Percentiles rank a stretch among this genome's conserved stretches.
phyloP scores from a whole-genome alignment of 2,888 invertebrate species.

The Lutraria lutraria region DNA sequence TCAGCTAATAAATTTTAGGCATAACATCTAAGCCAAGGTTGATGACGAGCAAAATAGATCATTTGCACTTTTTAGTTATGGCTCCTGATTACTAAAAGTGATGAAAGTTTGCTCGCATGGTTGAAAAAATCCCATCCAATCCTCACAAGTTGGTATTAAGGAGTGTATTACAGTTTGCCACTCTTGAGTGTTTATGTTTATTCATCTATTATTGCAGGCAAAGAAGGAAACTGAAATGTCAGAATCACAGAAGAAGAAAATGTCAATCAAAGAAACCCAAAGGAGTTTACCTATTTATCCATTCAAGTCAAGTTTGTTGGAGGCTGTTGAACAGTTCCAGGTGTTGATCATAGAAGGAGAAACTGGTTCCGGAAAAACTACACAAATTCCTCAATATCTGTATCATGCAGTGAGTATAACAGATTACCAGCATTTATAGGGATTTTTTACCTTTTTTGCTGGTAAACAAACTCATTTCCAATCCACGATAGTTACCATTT shows the following conservation, averaged over 20 bases:
- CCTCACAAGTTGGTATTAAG: too few species aligned
- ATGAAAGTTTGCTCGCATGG: too few species aligned
- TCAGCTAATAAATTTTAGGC: too few species aligned
- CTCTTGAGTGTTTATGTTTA: too few species aligned
- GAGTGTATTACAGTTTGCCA: too few species aligned
- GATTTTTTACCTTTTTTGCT: background rate
- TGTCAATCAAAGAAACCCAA: conserved; percentile 95
- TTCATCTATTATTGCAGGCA: conserved; percentile 29
- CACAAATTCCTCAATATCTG: conserved; percentile 89
- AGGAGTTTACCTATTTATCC: conserved; percentile 97
- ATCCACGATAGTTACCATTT: too few species aligned
- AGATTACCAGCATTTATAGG: background rate
- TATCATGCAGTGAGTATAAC: conserved; percentile 87
- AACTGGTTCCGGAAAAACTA: conserved; percentile 89
- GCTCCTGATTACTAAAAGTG: too few species aligned
- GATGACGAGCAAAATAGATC: too few species aligned
- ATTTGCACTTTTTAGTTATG: too few species aligned
- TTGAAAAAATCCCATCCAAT: too few species aligned
- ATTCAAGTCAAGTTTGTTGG: conserved; percentile 94
- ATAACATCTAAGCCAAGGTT: too few species aligned
- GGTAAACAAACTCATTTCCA: too few species aligned
- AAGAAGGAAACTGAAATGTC: conserved; percentile 74
- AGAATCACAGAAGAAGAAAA: conserved; percentile 90
- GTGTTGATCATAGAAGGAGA: conserved; percentile 98
- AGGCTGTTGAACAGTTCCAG: conserved; percentile 92